phyloP scores from a whole-genome alignment of 1,140 invertebrate genomes.

The Drosophila nigromelanica region DNA sequence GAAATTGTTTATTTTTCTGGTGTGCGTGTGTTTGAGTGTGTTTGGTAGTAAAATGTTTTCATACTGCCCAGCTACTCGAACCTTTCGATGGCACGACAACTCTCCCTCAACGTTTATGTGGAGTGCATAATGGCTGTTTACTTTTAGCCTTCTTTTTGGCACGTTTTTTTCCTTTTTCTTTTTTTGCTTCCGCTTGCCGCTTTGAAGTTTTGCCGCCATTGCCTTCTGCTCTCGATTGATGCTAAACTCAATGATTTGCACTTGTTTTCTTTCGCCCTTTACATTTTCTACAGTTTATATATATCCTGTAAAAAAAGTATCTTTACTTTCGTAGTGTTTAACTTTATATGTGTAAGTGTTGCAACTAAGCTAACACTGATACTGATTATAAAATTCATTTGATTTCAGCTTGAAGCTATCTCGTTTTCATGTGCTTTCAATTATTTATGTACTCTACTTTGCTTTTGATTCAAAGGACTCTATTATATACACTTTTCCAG shows the following conservation, averaged over 20 bases:
- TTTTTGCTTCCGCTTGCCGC: slow-evolving; percentile 51
- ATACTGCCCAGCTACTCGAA: slow-evolving; percentile 65
- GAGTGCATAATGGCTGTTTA: slow-evolving; percentile 81
- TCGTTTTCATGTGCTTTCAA: too few species aligned
- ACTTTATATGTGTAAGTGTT: too few species aligned
- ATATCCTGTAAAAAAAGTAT: neutral
- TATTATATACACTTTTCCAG: neutral
- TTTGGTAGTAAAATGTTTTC: slow-evolving; percentile 73
- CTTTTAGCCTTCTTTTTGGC: slow-evolving; percentile 63
- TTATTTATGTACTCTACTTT: too few species aligned
- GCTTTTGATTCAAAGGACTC: too few species aligned
- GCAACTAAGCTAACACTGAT: too few species aligned
- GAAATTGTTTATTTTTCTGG: slow-evolving; percentile 78
- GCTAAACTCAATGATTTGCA: slow-evolving; percentile 47
- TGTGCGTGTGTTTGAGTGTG: slow-evolving; percentile 42
- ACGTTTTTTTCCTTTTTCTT: slow-evolving; percentile 7
- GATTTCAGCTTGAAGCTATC: too few species aligned
- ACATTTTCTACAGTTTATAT: slow-evolving; percentile 25
- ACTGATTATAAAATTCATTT: too few species aligned
- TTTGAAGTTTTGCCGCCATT: slow-evolving; percentile 65
- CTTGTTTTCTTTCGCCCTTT: slow-evolving; percentile 26
- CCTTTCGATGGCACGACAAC: slow-evolving; percentile 57
- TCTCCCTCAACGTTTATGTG: slow-evolving; percentile 58
- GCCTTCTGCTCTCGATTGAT: slow-evolving; percentile 48
- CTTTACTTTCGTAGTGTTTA: too few species aligned